Evolutionary conservation across 2,888 invertebrate genomes (phyloP), one percentile per base, ranked within the genome.

Genomic region (Eupithecia exiguata): DNA sequence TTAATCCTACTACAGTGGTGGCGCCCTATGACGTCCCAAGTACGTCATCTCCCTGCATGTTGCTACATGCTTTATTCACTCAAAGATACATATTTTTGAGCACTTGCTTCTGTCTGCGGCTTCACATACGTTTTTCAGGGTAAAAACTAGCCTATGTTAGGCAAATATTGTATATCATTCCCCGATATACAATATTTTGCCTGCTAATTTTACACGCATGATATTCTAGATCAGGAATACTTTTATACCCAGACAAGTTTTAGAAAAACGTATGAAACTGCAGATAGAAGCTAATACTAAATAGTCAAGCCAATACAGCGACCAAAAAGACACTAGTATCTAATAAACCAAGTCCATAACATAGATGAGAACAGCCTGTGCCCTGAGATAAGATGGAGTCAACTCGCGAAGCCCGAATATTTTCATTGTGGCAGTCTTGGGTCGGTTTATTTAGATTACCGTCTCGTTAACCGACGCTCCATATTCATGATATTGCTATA

Each of bases 401-500:
- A 79, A 82, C 80, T 84, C 77, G 76, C 79, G 78, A 84, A 85
- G 81, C 80, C 82, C 83, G 83, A 88, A 87, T 85, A 88, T 86
- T 87, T 85, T 83, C 82, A 79, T 71, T 78, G 79, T 80, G 81
- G 84, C 84, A 85, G 86, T 85, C 82, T 84, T 78, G 78, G 77
- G 81, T 82, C 83, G 81, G 84, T 87, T 75, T 70, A 71, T 76
- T 76, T 76, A 73, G 76, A 76, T 76, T 73, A 71, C 70, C 66
- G 46, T 65, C 72, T 73, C 69, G 82, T 85, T 83, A 84, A 83
- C 77, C 79, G 78, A 75, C 83, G 83, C 81, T 88, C 81, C 84
- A 86, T 88, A 89, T 89, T 88, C 89, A 88, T 89, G 86, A 83
- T 82, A 79, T 82, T 82, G 79, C 81, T 78, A 80, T 77, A 72